Evolutionary conservation across 2,113 vertebrate species (phyloP).

Genomic region (Megaceryle torquata): DNA sequence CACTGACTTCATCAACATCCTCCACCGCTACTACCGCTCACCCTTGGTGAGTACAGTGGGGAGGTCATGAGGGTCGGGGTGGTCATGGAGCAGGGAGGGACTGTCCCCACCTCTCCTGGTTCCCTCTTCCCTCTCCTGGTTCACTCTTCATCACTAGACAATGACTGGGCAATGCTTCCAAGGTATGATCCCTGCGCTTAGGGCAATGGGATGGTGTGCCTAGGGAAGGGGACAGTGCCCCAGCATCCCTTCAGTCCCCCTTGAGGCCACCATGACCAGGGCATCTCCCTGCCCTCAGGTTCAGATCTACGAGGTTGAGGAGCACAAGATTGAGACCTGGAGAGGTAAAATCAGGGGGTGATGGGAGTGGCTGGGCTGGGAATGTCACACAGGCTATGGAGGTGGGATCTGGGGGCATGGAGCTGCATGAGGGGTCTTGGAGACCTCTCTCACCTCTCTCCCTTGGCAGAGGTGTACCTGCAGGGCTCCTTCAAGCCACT

Average conservation of each 20-base stretch:
- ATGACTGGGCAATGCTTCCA: neutral
- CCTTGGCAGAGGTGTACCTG: slow-evolving; percentile 85
- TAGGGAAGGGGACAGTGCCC: neutral
- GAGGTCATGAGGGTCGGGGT: neutral
- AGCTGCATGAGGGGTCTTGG: neutral
- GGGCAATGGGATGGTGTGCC: neutral
- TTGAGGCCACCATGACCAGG: neutral
- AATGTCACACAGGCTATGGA: accelerated
- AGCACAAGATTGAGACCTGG: slow-evolving; percentile 98
- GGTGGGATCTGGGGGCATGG: accelerated
- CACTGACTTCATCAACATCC: slow-evolving; percentile 97
- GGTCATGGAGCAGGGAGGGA: neutral
- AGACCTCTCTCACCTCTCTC: neutral
- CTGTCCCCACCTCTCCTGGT: neutral
- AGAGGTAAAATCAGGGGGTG: slow-evolving; percentile 76
- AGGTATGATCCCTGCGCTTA: neutral
- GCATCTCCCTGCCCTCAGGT: slow-evolving; percentile 76
- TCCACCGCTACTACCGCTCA: slow-evolving; percentile 93
- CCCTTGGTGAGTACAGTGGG: slow-evolving; percentile 83
- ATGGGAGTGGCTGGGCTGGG: neutral
- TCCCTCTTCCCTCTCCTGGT: neutral
- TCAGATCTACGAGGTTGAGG: slow-evolving; percentile 95
- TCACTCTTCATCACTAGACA: neutral
- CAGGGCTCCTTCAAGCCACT: slow-evolving; percentile 84
- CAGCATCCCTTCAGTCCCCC: neutral